Evolutionary conservation across 2,113 vertebrate species (phyloP).

Genomic region (Pteruthius melanotis): DNA sequence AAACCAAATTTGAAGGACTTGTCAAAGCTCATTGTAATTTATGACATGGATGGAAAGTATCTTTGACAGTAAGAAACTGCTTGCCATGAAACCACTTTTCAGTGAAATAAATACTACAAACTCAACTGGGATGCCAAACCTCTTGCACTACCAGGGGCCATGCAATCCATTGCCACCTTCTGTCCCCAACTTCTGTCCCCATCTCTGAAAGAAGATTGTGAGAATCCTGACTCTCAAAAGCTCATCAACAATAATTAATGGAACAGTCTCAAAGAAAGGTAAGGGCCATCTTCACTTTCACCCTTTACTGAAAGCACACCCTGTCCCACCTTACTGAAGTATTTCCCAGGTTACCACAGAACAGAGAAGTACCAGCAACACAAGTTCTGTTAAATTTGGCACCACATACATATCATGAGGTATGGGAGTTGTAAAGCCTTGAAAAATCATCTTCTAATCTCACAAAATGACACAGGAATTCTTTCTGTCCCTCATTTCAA

Average conservation of each 20-base stretch:
- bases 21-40: constrained; percentile 46
- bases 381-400: background rate
- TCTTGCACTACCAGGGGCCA: background rate
- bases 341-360: background rate
- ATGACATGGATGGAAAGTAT: constrained; percentile 14
- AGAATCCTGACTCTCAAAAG: background rate
- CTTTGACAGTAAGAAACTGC: constrained; percentile 35
- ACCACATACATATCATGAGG: background rate
- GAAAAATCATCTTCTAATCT: background rate
- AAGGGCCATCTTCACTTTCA: background rate
- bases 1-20: constrained; percentile 49
- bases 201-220: background rate
- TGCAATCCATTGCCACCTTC: background rate
- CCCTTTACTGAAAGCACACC: background rate
- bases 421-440: background rate
- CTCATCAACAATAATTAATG: background rate
- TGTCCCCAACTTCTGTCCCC: background rate
- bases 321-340: background rate
- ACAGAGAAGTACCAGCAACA: background rate
- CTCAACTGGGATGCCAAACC: background rate
- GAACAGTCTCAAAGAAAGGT: background rate
- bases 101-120: constrained; percentile 16
- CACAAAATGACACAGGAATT: background rate
- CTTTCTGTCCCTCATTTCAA: background rate
- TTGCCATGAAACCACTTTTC: background rate